phyloP scores from a whole-genome alignment of 1,140 invertebrate species.

The Ceratosolen fusciceps region DNA sequence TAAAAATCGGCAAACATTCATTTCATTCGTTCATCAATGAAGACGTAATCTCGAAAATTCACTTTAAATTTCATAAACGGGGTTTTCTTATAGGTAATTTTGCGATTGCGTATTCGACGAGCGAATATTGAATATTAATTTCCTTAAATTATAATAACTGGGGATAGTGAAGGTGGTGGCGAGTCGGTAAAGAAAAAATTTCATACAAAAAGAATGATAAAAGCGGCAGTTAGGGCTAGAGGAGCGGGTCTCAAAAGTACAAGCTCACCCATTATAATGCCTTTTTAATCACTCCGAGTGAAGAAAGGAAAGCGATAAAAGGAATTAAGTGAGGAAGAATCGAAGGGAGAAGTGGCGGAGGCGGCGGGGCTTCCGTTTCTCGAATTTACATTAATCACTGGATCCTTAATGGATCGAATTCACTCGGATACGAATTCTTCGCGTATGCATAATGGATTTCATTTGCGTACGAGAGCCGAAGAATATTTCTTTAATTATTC shows the following conservation, averaged over 20 bases:
- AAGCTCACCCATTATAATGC: conserved; percentile 41
- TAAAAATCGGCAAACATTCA: too few relatives aligned
- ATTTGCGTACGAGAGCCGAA: background rate
- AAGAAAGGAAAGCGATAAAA: background rate
- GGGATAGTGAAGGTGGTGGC: background rate
- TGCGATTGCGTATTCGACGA: conserved; percentile 36
- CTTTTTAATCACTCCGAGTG: conserved; percentile 32
- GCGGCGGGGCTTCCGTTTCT: conserved; percentile 26
- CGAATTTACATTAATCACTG: conserved; percentile 36
- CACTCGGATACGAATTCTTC: background rate
- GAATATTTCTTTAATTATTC: conserved; percentile 29
- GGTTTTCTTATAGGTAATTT: conserved; percentile 1
- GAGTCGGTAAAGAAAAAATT: background rate
- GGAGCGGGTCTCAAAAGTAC: too few relatives aligned
- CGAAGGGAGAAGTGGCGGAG: background rate
- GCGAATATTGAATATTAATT: conserved; percentile 25
- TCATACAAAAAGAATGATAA: conserved; percentile 16
- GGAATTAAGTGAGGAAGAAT: background rate
- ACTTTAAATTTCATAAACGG: too few relatives aligned
- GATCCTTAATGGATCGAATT: conserved; percentile 18
- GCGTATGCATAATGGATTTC: conserved; percentile 42
- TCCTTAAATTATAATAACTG: conserved; percentile 33
- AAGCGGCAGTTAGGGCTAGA: background rate
- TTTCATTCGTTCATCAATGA: too few relatives aligned
- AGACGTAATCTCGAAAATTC: too few relatives aligned